Evolutionary conservation across 2,888 invertebrate species (phyloP).

Genomic region (Drosophila paramelanica): DNA sequence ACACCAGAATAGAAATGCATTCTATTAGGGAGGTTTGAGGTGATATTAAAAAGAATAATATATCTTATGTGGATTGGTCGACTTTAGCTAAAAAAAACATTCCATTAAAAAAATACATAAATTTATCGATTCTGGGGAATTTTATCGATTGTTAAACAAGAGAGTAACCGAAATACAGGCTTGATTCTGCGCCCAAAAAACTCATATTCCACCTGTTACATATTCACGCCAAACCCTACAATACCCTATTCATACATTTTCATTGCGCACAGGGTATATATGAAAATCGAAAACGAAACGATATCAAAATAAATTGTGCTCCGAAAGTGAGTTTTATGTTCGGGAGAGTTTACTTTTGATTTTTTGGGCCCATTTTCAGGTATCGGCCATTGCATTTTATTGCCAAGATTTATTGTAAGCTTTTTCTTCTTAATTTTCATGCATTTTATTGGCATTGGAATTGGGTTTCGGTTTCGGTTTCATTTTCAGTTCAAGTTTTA

Average conservation of each 20-base stretch:
- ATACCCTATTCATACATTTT: background rate
- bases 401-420: slow-evolving; percentile 51
- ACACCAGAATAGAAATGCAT: too few species aligned
- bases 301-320: slow-evolving; percentile 58
- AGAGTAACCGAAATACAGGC: too few species aligned
- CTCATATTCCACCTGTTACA: background rate
- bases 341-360: slow-evolving; percentile 19
- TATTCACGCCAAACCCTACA: background rate
- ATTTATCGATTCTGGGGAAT: too few species aligned
- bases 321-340: slow-evolving; percentile 60
- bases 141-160: background rate
- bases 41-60: too few species aligned
- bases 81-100: too few species aligned
- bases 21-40: too few species aligned
- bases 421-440: slow-evolving; percentile 51
- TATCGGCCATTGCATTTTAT: slow-evolving; percentile 18
- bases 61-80: too few species aligned
- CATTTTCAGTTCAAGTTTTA: slow-evolving; percentile 8
- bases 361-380: slow-evolving; percentile 15
- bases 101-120: too few species aligned
- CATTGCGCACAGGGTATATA: slow-evolving; percentile 7
- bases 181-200: too few species aligned
- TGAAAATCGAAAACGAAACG: slow-evolving; percentile 37
- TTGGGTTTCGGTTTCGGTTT: slow-evolving; percentile 11
- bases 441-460: slow-evolving; percentile 34